These are phyloP conservation scores for Aspidoscelis tigris DNA, from an alignment of 2,113 vertebrate species.

Conservation along the genomic window DNA sequence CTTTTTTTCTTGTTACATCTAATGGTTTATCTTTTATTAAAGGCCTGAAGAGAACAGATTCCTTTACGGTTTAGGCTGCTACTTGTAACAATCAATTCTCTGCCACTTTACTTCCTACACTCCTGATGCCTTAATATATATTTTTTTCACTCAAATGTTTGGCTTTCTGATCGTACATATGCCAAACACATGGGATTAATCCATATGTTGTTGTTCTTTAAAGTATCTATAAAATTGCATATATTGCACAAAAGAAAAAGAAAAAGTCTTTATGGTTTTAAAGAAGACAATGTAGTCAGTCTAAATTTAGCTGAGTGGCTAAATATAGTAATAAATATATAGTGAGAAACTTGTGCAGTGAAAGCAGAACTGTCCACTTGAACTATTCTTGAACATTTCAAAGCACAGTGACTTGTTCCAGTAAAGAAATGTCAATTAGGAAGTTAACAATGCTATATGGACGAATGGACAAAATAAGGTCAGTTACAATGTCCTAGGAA, in stretches of 20 bases:
- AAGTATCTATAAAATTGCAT: not conserved
- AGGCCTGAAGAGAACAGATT: not conserved
- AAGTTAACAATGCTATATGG: conserved; percentile 30
- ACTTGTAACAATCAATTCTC: not conserved
- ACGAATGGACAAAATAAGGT: conserved; percentile 31
- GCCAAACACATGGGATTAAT: not conserved
- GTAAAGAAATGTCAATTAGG: conserved; percentile 34
- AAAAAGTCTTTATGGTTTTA: not conserved
- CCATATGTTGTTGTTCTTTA: not conserved
- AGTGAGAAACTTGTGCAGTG: conserved; percentile 3
- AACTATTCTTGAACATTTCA: conserved; percentile 17
- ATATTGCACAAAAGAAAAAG: conserved; percentile 8
- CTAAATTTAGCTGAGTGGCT: conserved; percentile 13
- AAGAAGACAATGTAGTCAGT: not conserved
- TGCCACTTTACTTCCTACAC: not conserved
- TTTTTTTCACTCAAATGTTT: not conserved
- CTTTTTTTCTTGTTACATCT: not conserved
- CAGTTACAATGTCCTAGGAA: not conserved
- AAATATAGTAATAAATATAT: not conserved
- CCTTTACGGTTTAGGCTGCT: too few species aligned
- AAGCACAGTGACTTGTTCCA: not conserved
- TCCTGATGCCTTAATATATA: not conserved
- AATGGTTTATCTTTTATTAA: not conserved
- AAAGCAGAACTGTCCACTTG: conserved; percentile 27
- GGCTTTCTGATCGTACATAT: not conserved